A percentile compares a stretch with the other conserved stretches of the same genome.
Evolutionary conservation across 2,113 vertebrate genomes (phyloP).

Genomic region (Sylvietta virens): DNA sequence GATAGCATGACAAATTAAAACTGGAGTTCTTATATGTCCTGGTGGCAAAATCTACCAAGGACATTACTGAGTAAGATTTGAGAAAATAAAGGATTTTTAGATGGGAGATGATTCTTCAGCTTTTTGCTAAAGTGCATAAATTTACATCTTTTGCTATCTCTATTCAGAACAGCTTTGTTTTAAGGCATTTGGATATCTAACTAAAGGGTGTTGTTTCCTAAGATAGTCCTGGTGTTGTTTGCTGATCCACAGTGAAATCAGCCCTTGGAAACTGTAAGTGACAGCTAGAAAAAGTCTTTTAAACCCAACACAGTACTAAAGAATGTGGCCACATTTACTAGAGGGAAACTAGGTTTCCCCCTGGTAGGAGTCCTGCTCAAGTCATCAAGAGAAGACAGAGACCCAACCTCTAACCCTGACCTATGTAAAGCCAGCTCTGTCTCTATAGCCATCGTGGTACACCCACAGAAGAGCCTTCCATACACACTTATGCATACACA

Average conservation of each 20-base stretch:
- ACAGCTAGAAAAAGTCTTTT: not conserved
- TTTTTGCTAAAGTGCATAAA: not conserved
- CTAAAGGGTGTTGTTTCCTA: not conserved
- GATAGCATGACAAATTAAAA: not conserved
- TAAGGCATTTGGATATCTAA: not conserved
- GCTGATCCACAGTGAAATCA: not conserved
- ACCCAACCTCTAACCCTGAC: not conserved
- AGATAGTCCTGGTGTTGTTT: not conserved
- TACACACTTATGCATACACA: too few relatives aligned
- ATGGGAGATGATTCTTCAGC: not conserved
- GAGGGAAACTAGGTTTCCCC: not conserved
- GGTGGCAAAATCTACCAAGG: not conserved
- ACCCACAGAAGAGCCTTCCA: not conserved
- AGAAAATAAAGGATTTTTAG: not conserved
- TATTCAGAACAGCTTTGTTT: not conserved
- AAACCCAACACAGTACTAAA: not conserved
- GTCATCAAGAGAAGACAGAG: not conserved
- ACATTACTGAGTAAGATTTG: not conserved
- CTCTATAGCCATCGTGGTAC: fast-evolving
- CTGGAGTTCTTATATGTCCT: not conserved
- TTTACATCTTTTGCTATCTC: not conserved
- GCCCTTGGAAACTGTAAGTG: not conserved
- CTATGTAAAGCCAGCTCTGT: not conserved
- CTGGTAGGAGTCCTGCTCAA: not conserved
- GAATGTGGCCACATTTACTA: not conserved